Percentiles rank a stretch among this genome's conserved stretches.
phyloP scores from a whole-genome alignment of 2,113 vertebrate genomes.

The Regulus satrapa region DNA sequence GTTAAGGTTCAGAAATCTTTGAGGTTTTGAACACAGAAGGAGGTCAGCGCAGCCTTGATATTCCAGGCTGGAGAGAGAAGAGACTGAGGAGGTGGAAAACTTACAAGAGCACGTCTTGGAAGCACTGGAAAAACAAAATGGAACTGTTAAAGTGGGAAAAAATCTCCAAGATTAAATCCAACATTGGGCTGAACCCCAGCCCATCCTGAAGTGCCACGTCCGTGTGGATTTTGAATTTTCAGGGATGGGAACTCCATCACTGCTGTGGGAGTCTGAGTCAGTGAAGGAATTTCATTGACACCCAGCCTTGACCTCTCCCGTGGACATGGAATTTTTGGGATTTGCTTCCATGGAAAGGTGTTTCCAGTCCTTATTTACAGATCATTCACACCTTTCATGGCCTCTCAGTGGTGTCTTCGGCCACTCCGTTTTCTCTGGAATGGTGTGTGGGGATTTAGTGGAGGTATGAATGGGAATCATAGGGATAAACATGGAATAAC shows the following conservation, averaged over 20 bases:
- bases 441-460: background rate
- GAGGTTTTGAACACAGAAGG: fast-evolving
- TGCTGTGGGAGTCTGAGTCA: background rate
- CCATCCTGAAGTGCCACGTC: background rate
- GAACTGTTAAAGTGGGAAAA: background rate
- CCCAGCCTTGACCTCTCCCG: background rate
- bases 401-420: no score
- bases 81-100: background rate
- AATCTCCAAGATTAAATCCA: background rate
- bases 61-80: background rate
- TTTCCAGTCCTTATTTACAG: background rate
- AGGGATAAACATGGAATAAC: background rate
- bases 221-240: fast-evolving
- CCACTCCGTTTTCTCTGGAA: background rate
- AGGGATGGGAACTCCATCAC: background rate
- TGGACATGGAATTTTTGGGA: background rate
- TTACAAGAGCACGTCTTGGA: fast-evolving
- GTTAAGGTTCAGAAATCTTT: background rate
- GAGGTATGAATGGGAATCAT: background rate
- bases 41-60: background rate
- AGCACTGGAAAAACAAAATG: background rate
- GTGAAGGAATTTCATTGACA: background rate
- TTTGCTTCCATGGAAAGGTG: background rate
- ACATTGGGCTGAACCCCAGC: background rate
- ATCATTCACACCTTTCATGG: fast-evolving